Conservation (phyloP, 1,140 invertebrate species). For the Helicoverpa zea region DNA sequence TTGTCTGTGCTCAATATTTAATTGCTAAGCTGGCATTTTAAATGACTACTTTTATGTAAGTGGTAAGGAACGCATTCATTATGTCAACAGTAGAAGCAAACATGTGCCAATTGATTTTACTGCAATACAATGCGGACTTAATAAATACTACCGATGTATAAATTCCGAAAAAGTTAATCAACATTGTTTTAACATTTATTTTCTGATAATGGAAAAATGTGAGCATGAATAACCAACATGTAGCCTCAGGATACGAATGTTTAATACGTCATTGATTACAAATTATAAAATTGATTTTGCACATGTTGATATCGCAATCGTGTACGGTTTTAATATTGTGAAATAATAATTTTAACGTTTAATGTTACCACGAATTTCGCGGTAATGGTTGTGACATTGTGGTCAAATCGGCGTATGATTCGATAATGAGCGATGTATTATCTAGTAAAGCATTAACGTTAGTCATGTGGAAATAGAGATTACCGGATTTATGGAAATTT, state of each 20-base stretch:
- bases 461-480: conserved; percentile 4
- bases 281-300: conserved; percentile 34
- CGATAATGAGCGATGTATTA: conserved; percentile 28
- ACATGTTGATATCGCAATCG: conserved; percentile 43
- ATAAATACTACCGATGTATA: background rate
- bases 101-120: background rate
- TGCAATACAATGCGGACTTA: background rate
- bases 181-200: background rate
- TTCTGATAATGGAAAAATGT: background rate
- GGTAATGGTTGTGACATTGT: conserved; percentile 30
- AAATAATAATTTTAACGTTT: conserved; percentile 36
- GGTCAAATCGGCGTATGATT: conserved; percentile 29
- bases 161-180: background rate
- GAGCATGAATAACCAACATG: background rate
- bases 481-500: background rate
- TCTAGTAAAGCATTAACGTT: background rate
- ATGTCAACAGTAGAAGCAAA: background rate
- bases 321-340: background rate
- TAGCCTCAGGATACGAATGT: background rate
- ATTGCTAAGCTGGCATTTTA: no score
- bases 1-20: no score
- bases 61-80: no score
- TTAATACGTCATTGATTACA: conserved; percentile 35
- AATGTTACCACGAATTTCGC: conserved; percentile 19
- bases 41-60: no score